Conservation (phyloP, 2,113 vertebrate genomes). For the Rhagologus leucostigma region DNA sequence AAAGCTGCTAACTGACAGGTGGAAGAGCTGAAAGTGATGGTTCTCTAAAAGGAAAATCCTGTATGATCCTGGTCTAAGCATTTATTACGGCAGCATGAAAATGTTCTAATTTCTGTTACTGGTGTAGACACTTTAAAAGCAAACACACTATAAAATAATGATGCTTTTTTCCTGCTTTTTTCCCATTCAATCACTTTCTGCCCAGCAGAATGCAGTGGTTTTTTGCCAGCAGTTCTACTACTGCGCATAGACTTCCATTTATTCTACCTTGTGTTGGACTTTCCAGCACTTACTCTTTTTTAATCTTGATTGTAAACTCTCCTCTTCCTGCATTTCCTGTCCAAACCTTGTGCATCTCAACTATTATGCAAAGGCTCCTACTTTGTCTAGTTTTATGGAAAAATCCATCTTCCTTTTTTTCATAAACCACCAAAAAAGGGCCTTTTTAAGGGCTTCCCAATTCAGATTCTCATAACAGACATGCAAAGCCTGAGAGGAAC, state of each 20-base stretch:
- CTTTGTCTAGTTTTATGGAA: neutral
- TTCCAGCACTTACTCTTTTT: neutral
- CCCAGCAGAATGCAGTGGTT: neutral
- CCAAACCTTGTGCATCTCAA: neutral
- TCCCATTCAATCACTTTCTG: neutral
- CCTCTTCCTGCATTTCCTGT: neutral
- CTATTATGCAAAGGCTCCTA: neutral
- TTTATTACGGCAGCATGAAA: neutral
- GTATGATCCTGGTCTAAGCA: neutral
- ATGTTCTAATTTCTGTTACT: neutral
- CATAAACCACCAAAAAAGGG: neutral
- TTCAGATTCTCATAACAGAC: neutral
- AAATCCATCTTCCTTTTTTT: neutral
- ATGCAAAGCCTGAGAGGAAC: neutral
- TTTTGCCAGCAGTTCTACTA: neutral
- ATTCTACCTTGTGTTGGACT: neutral
- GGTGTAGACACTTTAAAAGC: neutral
- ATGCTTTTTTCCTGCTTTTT: neutral
- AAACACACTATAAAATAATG: neutral
- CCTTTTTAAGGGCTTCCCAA: neutral
- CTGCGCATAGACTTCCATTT: neutral
- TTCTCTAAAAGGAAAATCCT: neutral
- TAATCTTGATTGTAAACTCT: neutral
- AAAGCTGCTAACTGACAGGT: neutral
- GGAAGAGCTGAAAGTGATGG: neutral